Base-by-base conservation (phyloP, 2,113 vertebrate genomes). In the Leptosomus discolor region DNA sequence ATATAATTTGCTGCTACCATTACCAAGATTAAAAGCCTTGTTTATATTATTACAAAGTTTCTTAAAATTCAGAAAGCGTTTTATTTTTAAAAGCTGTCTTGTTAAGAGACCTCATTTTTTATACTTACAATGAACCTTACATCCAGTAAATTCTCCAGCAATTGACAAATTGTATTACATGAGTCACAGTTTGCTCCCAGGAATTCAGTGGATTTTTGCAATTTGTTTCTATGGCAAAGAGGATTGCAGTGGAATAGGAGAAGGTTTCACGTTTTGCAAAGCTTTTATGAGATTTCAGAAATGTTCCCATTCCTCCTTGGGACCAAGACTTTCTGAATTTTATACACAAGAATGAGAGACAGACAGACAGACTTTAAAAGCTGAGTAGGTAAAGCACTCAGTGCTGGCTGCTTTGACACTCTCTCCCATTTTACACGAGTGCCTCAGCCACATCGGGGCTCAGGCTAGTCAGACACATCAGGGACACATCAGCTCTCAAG, bases 31-130 rank as follows among this genome's bases (percentile, higher is more conserved):
- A 91, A 88, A 90, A 93, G 50, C 54, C 76, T 88, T 85, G 68
- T 73, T 95, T 70, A 90, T 74, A 88, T 84, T 87, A 95, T 92
- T 88, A 89, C 41, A 51, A 91, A 96, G 74, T 92, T 97, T 92
- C 75, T 93, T 92, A 95, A 88, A 80, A 94, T 90, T 93, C 94
- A 88, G 68, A 71, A 88, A 92, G 51, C 1, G 0, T 79, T 92
- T 90, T 77, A 91, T 92, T 94, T 88, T 74, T 63, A 86, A 93
- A 93, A 92, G 63, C 88, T 81, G 68, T 36, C 91, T 36, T 86
- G 71, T 82, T 70, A 85, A 77, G 68, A 87, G 60, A 67, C 30
- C 0, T 0, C 19, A 19, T 65, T 79, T 85, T 91, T 77, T 53
- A 61, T 39, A 65, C 36, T 75, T 61, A 46, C 5, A 64, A 46